phyloP scores from a whole-genome alignment of 2,113 vertebrate species.

The Dasyprocta punctata region DNA sequence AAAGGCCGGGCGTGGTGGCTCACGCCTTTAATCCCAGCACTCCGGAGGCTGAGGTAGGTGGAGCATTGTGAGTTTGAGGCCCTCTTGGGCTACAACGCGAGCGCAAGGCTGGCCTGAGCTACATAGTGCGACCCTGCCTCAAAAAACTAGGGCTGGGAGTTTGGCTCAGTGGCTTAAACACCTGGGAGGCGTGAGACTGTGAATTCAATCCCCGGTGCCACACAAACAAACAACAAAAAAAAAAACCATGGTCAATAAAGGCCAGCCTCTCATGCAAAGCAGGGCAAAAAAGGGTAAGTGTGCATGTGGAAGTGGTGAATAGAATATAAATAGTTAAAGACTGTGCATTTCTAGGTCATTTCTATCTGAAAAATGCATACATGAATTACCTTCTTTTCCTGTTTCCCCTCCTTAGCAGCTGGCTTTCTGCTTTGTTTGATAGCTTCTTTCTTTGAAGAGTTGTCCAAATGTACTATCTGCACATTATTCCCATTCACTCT shows the following conservation, averaged over 20 bases:
- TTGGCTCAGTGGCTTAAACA: too few relatives aligned
- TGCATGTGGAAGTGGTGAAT: not conserved
- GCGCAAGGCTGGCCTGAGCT: too few relatives aligned
- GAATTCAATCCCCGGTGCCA: too few relatives aligned
- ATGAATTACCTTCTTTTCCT: not conserved
- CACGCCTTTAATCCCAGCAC: too few relatives aligned
- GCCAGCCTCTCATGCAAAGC: not conserved
- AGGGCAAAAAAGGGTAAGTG: not conserved
- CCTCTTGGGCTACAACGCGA: too few relatives aligned
- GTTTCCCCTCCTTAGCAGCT: not conserved
- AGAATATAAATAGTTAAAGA: not conserved
- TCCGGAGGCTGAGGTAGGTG: too few relatives aligned
- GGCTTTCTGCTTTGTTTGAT: not conserved
- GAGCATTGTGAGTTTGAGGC: too few relatives aligned
- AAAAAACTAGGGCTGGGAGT: too few relatives aligned
- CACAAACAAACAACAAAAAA: too few relatives aligned
- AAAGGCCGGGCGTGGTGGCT: too few relatives aligned
- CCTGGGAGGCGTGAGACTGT: too few relatives aligned
- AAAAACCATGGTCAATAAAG: not conserved
- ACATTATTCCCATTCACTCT: not conserved
- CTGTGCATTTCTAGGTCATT: not conserved
- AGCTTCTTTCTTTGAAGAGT: not conserved
- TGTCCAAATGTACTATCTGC: not conserved
- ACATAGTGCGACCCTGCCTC: too few relatives aligned
- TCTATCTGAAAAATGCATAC: not conserved